Evolutionary conservation across 2,113 vertebrate genomes (phyloP).

Genomic region (Cyphomyrus discorhynchus): DNA sequence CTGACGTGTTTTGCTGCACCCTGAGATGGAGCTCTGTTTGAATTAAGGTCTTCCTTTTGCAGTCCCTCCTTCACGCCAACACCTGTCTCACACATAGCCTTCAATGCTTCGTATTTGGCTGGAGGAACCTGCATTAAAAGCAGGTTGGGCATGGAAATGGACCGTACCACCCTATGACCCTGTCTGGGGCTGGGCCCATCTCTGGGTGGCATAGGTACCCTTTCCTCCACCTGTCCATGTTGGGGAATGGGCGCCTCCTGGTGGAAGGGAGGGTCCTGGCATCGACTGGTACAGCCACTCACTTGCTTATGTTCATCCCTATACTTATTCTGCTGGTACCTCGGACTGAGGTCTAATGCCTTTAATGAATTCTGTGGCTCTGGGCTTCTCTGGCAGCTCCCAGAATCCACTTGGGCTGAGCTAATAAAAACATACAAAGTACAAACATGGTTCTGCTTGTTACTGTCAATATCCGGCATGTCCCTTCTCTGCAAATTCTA

Average conservation of each 20-base stretch:
- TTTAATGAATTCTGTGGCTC: neutral
- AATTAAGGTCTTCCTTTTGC: neutral
- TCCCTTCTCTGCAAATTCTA: neutral
- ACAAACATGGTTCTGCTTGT: neutral
- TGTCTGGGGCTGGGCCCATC: neutral
- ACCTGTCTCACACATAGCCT: neutral
- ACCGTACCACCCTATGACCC: neutral
- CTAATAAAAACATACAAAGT: slow-evolving; percentile 6
- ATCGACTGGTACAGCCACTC: neutral
- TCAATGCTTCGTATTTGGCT: neutral
- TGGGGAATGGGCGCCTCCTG: neutral
- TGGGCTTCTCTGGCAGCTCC: neutral
- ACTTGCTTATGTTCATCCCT: neutral
- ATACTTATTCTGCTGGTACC: neutral
- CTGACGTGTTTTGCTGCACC: neutral
- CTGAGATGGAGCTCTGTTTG: neutral
- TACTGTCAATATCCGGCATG: neutral
- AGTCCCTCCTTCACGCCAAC: neutral
- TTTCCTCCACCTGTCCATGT: neutral
- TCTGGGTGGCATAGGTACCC: neutral
- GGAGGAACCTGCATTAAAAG: neutral
- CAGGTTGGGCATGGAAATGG: slow-evolving; percentile 4
- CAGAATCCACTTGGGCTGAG: neutral
- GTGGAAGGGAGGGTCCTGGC: neutral
- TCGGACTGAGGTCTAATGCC: slow-evolving; percentile 5